Base-by-base conservation (phyloP, 2,113 vertebrate genomes). In the Glaucidium brasilianum region DNA sequence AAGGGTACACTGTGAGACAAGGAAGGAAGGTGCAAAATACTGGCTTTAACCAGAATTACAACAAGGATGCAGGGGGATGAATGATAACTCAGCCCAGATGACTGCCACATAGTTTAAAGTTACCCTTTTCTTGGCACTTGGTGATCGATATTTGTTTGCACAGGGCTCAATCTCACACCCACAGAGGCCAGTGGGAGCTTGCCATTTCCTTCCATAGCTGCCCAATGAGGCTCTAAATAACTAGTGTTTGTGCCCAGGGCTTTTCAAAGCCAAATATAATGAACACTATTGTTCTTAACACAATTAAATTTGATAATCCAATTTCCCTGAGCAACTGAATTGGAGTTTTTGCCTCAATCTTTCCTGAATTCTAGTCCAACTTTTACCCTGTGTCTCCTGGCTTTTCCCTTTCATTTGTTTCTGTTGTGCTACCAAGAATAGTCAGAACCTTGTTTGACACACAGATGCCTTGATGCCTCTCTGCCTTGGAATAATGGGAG, bases 221-320 rank as follows among this genome's bases (percentile, higher is more conserved):
- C 59, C 74, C 9, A 3, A 80, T 10, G 47, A 90, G 53, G 85
- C 8, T 73, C 77, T 69, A 76, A 91, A 79, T 67, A 88, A 76
- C 18, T 11, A 66, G 23, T 27, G 39, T 82, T 97, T 85, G 39
- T 91, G 92, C 85, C 83, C 91, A 89, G 68, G 47, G 68, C 30
- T 86, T 92, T 94, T 72, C 63, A 60, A 66, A 89, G 89, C 95
- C 95, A 97, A 97, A 75, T 85, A 94, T 76, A 92, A 96, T 81
- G 88, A 92, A 94, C 29, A 9, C 58, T 79, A 96, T 95, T 95
- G 89, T 96, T 95, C 94, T 85, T 79, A 76, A 96, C 72, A 96
- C 96, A 97, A 96, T 96, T 92, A 83, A 53, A 79, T 93, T 91
- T 91, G 94, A 95, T 95, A 96, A 96, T 90, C 41, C 87, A 88